A percentile compares a stretch with the other conserved stretches of the same genome.
These are phyloP conservation scores for Nomada hirtipes DNA, from an alignment of 2,888 invertebrate genomes.

Conservation along the genomic window DNA sequence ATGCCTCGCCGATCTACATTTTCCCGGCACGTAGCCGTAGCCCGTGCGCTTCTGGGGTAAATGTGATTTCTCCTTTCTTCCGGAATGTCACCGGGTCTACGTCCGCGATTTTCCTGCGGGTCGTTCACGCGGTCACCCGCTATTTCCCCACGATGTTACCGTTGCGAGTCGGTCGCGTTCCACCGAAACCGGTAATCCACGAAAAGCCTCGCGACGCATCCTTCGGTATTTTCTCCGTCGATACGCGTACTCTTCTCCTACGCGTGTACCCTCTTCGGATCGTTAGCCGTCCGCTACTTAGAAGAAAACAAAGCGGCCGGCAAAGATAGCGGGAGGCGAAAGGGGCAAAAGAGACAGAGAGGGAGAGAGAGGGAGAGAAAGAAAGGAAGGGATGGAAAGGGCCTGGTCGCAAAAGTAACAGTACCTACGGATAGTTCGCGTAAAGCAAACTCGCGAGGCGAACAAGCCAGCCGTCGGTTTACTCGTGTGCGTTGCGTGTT, in stretches of 20 bases:
- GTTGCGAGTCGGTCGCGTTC: not conserved
- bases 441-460: conserved; percentile 75
- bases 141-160: conserved; percentile 35
- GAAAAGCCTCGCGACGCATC: not conserved
- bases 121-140: conserved; percentile 18
- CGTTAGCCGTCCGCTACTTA: conserved; percentile 26
- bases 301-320: conserved; percentile 28
- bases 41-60: conserved; percentile 54
- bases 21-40: conserved; percentile 31
- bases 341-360: no score
- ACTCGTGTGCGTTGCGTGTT: conserved; percentile 24
- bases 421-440: conserved; percentile 81
- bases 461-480: conserved; percentile 48
- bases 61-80: conserved; percentile 73
- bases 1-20: conserved; percentile 44
- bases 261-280: not conserved
- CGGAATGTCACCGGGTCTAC: conserved; percentile 58
- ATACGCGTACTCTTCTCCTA: no score
- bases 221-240: conserved; percentile 18
- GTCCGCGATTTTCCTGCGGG: conserved; percentile 40
- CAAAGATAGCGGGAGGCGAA: not conserved
- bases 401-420: conserved; percentile 82
- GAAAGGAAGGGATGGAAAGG: conserved; percentile 75
- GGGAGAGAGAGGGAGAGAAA: not conserved
- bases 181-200: conserved; percentile 23